Conservation (phyloP, 2,888 invertebrate species). For the Ophonus ardosiacus region DNA sequence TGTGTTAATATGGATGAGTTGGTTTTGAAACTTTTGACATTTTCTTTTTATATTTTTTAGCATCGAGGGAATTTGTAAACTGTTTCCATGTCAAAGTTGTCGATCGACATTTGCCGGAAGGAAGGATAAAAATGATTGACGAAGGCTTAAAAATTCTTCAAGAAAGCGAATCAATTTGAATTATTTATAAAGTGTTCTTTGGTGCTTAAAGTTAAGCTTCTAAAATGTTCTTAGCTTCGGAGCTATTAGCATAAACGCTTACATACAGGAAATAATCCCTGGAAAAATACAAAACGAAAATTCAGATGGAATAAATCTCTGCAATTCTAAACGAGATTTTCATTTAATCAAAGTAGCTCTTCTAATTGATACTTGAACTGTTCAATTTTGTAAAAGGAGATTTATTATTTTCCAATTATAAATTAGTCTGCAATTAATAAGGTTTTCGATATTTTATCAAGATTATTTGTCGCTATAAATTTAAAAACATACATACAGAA, state of each 20-base stretch:
- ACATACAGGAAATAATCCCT: not conserved
- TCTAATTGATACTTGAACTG: slow-evolving; percentile 5
- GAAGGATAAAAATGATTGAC: slow-evolving; percentile 7
- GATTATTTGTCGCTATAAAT: not conserved
- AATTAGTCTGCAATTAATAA: slow-evolving; percentile 4
- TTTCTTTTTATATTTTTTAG: slow-evolving; percentile 16
- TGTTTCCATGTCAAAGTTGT: slow-evolving; percentile 27
- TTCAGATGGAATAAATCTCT: not conserved
- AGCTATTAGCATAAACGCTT: not conserved
- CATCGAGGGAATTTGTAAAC: slow-evolving; percentile 29
- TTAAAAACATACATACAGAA: not conserved
- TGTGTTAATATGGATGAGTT: slow-evolving; percentile 41
- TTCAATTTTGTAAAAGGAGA: not conserved
- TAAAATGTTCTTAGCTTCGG: not conserved
- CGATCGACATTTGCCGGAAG: slow-evolving; percentile 15
- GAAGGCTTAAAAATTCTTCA: slow-evolving; percentile 14
- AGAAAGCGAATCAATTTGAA: slow-evolving; percentile 1
- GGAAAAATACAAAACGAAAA: not conserved
- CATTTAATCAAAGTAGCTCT: not conserved
- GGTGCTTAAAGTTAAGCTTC: not conserved
- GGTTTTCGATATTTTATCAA: not conserved
- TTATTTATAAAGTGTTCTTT: not conserved
- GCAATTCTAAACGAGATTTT: slow-evolving; percentile 26
- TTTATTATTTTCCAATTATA: slow-evolving; percentile 39
- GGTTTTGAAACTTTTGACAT: slow-evolving; percentile 35